Percentiles rank a stretch among this genome's conserved stretches.
These are phyloP conservation scores for Sylvicola fuscatus DNA, from an alignment of 2,888 invertebrate species.

Conservation along the genomic window DNA sequence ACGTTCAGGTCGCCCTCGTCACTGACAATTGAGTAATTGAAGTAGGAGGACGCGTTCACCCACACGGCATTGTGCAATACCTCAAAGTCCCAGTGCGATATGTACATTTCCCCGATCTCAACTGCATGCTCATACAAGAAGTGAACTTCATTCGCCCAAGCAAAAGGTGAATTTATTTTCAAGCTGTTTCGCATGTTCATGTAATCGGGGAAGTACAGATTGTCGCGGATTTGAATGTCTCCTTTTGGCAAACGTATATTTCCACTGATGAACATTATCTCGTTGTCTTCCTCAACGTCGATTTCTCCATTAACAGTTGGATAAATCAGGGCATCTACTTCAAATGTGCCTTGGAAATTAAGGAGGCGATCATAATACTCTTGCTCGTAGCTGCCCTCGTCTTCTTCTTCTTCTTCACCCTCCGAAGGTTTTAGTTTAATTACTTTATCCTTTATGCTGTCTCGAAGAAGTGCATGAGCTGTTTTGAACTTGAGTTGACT, in stretches of 20 bases:
- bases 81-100: conserved; percentile 16
- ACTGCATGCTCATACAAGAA: conserved; percentile 26
- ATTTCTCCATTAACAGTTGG: conserved; percentile 33
- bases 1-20: conserved; percentile 23
- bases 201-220: conserved; percentile 29
- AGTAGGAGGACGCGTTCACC: conserved; percentile 6
- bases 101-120: conserved; percentile 26
- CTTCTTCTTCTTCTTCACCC: too few relatives aligned
- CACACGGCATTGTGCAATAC: conserved; percentile 24
- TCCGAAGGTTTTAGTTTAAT: too few relatives aligned
- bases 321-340: conserved; percentile 34
- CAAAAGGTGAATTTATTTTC: conserved; percentile 33
- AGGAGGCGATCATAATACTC: conserved; percentile 11
- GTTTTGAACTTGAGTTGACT: too few relatives aligned
- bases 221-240: conserved; percentile 31
- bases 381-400: too few relatives aligned
- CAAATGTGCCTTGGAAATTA: conserved; percentile 25
- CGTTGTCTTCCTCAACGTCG: conserved; percentile 31
- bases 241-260: conserved; percentile 33
- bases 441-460: too few relatives aligned
- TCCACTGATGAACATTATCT: conserved; percentile 26
- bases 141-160: conserved; percentile 23
- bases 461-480: too few relatives aligned
- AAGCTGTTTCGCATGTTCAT: conserved; percentile 33
- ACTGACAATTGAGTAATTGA: conserved; percentile 21